Base-by-base conservation (phyloP, 2,113 vertebrate species). In the Pelusios castaneus region DNA sequence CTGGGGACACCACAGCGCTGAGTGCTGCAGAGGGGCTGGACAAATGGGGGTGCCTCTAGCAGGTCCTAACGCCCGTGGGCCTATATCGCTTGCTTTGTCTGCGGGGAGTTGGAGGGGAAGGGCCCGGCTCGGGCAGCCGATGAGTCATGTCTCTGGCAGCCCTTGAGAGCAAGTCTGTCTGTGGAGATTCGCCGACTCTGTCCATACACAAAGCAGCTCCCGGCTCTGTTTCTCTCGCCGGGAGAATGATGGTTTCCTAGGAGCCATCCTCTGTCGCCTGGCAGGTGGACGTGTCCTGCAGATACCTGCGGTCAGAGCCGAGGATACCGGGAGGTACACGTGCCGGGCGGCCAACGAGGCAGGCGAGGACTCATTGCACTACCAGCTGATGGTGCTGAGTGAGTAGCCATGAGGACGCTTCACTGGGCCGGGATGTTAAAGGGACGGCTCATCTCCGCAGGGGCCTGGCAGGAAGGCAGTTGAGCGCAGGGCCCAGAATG, bases 221-320 rank as follows among this genome's bases (percentile, higher is more conserved):
- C 58, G 8, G n/a, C 34, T 70, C 19, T 67, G 19, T 4, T 21
- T 70, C 54, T 11, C 34, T 47, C 1, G 9, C 34, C 43, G 27
- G 41, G 11, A 9, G n/a, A 38, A 70, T 19, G 1, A 19, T 38
- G 56, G 51, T 43, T 84, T 10, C 60, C 38, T 41, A 27, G 80
- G n/a, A 47, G 41, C 67, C 16, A 0, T 56, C 54, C 25, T 55
- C 22, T 73, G 1, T n/a, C 77, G 82, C 41, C 55, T 51, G 1
- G 1, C 94, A 99, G 99, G 98, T 45, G 99, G 99, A 27, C 98
- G 98, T 88, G 97, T 98, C 90, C 98, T 99, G 55, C 99, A 99
- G 97, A 98, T 99, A 76, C 88, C 95, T 1, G 94, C 94, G 2
- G 98, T 98, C 22, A 97, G 89, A 79, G 97, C 96, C 8, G 98